phyloP scores from a whole-genome alignment of 2,888 invertebrate species.

The Parnassius glacialis region DNA sequence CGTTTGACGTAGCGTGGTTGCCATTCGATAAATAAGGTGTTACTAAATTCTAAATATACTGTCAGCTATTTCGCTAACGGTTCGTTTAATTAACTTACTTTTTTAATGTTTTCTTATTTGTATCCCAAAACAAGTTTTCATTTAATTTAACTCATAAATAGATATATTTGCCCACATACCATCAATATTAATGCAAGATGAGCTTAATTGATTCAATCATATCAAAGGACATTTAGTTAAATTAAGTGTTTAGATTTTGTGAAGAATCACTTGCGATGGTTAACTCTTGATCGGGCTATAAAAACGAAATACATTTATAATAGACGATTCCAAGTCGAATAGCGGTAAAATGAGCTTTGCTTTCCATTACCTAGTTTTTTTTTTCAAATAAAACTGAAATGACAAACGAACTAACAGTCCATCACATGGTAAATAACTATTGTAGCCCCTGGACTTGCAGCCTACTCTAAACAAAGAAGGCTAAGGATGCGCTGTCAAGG shows the following conservation, averaged over 20 bases:
- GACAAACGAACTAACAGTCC: too few relatives aligned
- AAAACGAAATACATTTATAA: slow-evolving; percentile 42
- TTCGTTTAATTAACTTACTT: neutral
- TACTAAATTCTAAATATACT: too few relatives aligned
- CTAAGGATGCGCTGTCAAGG: too few relatives aligned
- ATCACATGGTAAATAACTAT: too few relatives aligned
- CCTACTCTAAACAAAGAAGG: too few relatives aligned
- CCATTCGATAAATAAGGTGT: too few relatives aligned
- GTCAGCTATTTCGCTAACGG: neutral
- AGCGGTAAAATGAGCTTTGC: slow-evolving; percentile 56
- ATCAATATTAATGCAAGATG: slow-evolving; percentile 9
- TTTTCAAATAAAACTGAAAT: too few relatives aligned
- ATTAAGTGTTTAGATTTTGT: slow-evolving; percentile 43
- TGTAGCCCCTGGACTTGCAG: too few relatives aligned
- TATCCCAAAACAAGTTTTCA: slow-evolving; percentile 6
- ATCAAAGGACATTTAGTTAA: slow-evolving; percentile 7
- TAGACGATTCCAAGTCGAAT: slow-evolving; percentile 59
- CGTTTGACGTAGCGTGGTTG: too few relatives aligned
- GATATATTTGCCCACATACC: neutral
- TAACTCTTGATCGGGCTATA: slow-evolving; percentile 29
- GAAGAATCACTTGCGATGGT: slow-evolving; percentile 44
- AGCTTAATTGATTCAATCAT: neutral
- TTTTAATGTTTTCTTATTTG: neutral
- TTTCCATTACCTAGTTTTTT: slow-evolving; percentile 41
- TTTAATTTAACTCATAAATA: slow-evolving; percentile 1